Percentiles rank a stretch among this genome's conserved stretches.
These are phyloP conservation scores for Nemapogon koenigi DNA, from an alignment of 2,888 invertebrate species.

Conservation along the genomic window DNA sequence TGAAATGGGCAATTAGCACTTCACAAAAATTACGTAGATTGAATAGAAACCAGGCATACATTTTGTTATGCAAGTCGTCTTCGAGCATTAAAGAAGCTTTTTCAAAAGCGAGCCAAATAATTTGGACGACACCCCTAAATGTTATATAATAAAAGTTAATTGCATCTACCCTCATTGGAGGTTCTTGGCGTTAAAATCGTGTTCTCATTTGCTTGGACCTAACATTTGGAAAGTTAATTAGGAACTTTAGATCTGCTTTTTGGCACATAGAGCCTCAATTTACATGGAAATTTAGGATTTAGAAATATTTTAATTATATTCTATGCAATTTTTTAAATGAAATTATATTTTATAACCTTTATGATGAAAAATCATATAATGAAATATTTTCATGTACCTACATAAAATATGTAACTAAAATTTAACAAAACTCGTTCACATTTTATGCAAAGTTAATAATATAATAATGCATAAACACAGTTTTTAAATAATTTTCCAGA, in stretches of 20 bases:
- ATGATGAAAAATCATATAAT: too few relatives aligned
- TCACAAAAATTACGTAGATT: slow-evolving; percentile 8
- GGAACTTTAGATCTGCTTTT: slow-evolving; percentile 8
- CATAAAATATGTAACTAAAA: too few relatives aligned
- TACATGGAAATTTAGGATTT: too few relatives aligned
- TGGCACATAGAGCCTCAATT: too few relatives aligned
- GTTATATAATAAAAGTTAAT: slow-evolving; percentile 61
- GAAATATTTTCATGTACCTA: too few relatives aligned
- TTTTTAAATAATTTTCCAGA: not conserved
- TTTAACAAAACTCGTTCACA: too few relatives aligned
- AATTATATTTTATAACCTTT: too few relatives aligned
- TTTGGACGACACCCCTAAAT: slow-evolving; percentile 58
- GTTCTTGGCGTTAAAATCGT: slow-evolving; percentile 37
- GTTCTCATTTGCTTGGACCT: slow-evolving; percentile 9
- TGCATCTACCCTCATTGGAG: slow-evolving; percentile 48
- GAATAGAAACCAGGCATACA: slow-evolving; percentile 6
- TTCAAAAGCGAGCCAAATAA: slow-evolving; percentile 40
- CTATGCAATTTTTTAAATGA: too few relatives aligned
- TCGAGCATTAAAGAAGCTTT: slow-evolving; percentile 5
- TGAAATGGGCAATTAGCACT: too few relatives aligned
- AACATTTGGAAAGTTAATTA: slow-evolving; percentile 8
- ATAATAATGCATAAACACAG: too few relatives aligned
- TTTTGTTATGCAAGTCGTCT: slow-evolving; percentile 6
- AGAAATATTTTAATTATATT: too few relatives aligned
- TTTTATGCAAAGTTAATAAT: too few relatives aligned